A percentile compares a stretch with the other conserved stretches of the same genome.
Evolutionary conservation across 2,113 vertebrate genomes (phyloP).

Genomic region (Acrocephalus arundinaceus): DNA sequence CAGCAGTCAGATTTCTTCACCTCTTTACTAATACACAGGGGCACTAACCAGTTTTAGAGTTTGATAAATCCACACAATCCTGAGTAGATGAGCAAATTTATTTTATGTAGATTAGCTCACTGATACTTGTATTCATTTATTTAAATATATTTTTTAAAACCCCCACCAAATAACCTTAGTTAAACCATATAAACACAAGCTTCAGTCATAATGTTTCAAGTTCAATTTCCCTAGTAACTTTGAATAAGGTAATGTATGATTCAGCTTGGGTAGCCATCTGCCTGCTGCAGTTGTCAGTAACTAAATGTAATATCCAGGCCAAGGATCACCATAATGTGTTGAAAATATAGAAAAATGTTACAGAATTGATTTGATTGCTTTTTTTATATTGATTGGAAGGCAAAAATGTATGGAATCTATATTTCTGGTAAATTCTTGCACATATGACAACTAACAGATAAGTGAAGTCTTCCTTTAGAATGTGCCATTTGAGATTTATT

Average conservation of each 20-base stretch:
- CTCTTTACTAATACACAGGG: background rate
- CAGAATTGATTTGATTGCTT: background rate
- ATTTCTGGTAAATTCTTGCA: background rate
- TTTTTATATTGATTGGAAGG: background rate
- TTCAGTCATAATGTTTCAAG: background rate
- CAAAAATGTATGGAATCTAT: background rate
- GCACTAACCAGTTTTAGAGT: background rate
- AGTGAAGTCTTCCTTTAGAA: background rate
- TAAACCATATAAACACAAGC: background rate
- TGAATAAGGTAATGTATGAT: background rate
- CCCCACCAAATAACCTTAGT: background rate
- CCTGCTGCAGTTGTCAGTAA: background rate
- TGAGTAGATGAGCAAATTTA: background rate
- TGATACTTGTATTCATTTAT: background rate
- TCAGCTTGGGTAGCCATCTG: background rate
- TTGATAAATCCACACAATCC: background rate
- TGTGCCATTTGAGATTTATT: background rate
- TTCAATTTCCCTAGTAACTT: background rate
- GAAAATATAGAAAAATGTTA: background rate
- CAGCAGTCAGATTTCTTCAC: background rate
- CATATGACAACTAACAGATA: background rate
- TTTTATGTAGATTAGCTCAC: background rate
- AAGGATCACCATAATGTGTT: background rate
- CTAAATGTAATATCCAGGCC: background rate
- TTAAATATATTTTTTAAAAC: background rate